phyloP scores from a whole-genome alignment of 2,888 invertebrate species.

The Biston stratarius region DNA sequence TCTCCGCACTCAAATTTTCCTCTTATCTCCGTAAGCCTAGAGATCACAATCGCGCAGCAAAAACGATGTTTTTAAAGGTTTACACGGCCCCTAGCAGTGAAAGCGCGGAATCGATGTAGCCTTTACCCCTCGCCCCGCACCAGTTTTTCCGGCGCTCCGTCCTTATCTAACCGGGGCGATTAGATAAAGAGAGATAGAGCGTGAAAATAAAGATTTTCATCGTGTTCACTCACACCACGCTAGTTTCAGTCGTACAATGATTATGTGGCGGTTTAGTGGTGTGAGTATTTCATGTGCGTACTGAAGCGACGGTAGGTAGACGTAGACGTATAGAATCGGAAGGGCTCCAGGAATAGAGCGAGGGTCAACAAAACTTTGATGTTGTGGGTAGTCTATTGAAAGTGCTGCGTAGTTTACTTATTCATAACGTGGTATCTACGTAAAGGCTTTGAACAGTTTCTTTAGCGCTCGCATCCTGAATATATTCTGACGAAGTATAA shows the following conservation, averaged over 20 bases:
- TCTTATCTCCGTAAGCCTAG: constrained; percentile 75
- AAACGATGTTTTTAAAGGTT: constrained; percentile 85
- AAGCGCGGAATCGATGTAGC: constrained; percentile 87
- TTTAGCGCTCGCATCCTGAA: constrained; percentile 30
- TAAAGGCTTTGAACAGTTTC: constrained; percentile 41
- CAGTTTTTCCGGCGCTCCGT: constrained; percentile 86
- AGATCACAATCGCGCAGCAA: constrained; percentile 83
- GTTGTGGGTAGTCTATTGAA: constrained; percentile 64
- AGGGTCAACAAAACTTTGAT: constrained; percentile 77
- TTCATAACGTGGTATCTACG: constrained; percentile 52
- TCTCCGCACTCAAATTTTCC: constrained; percentile 72
- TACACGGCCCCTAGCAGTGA: constrained; percentile 87
- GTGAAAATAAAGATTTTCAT: constrained; percentile 87
- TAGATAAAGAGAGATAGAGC: constrained; percentile 87
- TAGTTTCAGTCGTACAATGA: constrained; percentile 72
- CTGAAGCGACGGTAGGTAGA: constrained; percentile 50
- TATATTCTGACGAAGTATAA: constrained; percentile 39
- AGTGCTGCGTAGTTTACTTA: constrained; percentile 61
- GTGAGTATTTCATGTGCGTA: constrained; percentile 67
- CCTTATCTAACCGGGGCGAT: constrained; percentile 85
- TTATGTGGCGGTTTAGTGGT: constrained; percentile 70
- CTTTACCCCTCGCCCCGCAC: constrained; percentile 84
- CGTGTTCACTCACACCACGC: constrained; percentile 84
- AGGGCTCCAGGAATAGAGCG: constrained; percentile 74
- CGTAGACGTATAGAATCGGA: constrained; percentile 59